A percentile compares a stretch with the other conserved stretches of the same genome.
Evolutionary conservation across 2,113 vertebrate genomes (phyloP).

Genomic region (Oplegnathus fasciatus): DNA sequence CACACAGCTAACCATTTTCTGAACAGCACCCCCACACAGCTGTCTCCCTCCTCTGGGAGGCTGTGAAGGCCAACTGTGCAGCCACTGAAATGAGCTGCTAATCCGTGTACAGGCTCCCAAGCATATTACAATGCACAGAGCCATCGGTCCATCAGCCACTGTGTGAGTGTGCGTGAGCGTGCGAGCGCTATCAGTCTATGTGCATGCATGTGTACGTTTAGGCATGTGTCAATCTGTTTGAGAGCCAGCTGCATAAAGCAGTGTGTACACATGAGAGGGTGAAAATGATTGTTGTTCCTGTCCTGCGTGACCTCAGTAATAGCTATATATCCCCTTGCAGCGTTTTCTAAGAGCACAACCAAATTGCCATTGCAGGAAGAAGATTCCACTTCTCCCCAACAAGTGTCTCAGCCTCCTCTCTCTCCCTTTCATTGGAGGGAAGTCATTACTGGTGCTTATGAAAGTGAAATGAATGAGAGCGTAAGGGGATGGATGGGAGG

Average conservation of each 20-base stretch:
- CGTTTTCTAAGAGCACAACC: conserved; percentile 34
- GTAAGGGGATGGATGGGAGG: conserved; percentile 88
- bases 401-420: conserved; percentile 81
- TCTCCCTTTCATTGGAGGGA: conserved; percentile 77
- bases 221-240: conserved; percentile 71
- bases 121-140: conserved; percentile 76
- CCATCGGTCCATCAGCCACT: conserved; percentile 57
- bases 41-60: conserved; percentile 74
- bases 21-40: conserved; percentile 71
- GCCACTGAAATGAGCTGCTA: conserved; percentile 83
- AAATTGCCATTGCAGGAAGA: conserved; percentile 44
- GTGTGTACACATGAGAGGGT: conserved; percentile 49
- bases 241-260: conserved; percentile 62
- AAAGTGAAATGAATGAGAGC: conserved; percentile 94
- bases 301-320: conserved; percentile 70
- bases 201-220: conserved; percentile 40
- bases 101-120: conserved; percentile 80
- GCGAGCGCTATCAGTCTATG: conserved; percentile 31
- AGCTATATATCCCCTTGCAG: conserved; percentile 54
- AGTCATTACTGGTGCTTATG: conserved; percentile 92
- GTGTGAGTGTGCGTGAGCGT: conserved; percentile 25
- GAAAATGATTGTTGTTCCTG: conserved; percentile 70
- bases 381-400: conserved; percentile 84
- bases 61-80: conserved; percentile 78
- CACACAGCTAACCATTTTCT: conserved; percentile 39